phyloP scores from a whole-genome alignment of 2,797 vertebrate species.

The Argya squamiceps region DNA sequence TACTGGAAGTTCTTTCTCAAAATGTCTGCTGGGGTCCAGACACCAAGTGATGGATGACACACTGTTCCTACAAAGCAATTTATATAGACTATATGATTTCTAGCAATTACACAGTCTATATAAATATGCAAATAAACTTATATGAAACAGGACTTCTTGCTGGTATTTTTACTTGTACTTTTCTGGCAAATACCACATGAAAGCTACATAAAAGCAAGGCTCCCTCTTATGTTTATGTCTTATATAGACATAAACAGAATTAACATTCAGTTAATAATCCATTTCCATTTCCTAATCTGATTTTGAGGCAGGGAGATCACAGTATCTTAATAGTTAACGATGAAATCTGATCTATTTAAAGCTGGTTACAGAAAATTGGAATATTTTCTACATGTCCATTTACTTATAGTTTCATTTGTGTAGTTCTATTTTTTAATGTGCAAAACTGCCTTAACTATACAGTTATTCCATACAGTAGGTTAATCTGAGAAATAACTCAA shows the following conservation, averaged over 20 bases:
- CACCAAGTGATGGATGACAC: background rate
- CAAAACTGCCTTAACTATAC: background rate
- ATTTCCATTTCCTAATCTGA: background rate
- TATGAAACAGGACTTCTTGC: background rate
- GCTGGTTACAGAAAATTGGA: background rate
- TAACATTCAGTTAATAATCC: background rate
- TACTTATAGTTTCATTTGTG: background rate
- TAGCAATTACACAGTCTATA: background rate
- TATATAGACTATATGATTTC: background rate
- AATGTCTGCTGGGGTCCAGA: background rate
- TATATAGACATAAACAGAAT: background rate
- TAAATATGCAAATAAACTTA: background rate
- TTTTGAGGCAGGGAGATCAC: background rate
- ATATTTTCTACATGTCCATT: background rate
- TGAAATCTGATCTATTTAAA: background rate
- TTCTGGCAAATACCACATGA: background rate
- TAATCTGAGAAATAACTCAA: background rate
- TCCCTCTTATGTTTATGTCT: background rate
- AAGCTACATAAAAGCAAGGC: background rate
- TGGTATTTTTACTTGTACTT: background rate
- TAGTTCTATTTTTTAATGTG: background rate
- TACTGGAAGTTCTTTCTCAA: background rate
- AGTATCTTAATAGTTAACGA: background rate
- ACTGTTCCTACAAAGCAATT: background rate
- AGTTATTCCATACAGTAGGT: background rate